Conservation (phyloP, 2,113 vertebrate genomes). For the Semnopithecus entellus region DNA sequence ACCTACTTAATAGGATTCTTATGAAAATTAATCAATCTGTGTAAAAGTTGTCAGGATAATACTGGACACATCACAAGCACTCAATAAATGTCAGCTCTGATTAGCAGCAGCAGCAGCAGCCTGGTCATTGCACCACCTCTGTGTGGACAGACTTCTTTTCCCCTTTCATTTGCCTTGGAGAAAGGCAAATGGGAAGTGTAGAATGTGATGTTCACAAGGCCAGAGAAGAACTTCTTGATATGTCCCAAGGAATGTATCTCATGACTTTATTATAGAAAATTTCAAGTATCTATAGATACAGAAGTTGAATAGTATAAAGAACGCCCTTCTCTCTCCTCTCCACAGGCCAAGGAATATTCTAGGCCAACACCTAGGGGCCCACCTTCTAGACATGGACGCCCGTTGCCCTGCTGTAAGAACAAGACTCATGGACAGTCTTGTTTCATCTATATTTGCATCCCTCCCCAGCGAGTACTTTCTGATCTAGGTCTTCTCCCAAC, state of each 20-base stretch:
- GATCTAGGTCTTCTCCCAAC: not conserved
- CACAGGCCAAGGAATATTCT: no score
- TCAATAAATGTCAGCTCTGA: not conserved
- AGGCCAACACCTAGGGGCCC: no score
- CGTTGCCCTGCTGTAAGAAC: not conserved
- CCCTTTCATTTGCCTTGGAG: not conserved
- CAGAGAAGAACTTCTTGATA: not conserved
- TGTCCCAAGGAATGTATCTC: not conserved
- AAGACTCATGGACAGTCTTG: not conserved
- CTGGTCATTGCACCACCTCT: not conserved
- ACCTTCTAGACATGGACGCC: no score
- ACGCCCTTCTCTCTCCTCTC: no score
- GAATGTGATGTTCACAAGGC: not conserved
- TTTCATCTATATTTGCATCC: not conserved
- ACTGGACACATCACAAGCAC: not conserved
- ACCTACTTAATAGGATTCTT: not conserved
- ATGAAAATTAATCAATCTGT: not conserved
- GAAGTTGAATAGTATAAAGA: not conserved
- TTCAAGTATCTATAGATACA: not conserved
- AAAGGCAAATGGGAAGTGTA: accelerated
- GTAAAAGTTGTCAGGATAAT: not conserved
- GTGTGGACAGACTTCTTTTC: accelerated
- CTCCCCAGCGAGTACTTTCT: not conserved
- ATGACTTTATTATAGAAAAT: not conserved
- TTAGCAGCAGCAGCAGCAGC: not conserved